phyloP scores from a whole-genome alignment of 2,113 vertebrate species.

The Pseudonaja textilis region DNA sequence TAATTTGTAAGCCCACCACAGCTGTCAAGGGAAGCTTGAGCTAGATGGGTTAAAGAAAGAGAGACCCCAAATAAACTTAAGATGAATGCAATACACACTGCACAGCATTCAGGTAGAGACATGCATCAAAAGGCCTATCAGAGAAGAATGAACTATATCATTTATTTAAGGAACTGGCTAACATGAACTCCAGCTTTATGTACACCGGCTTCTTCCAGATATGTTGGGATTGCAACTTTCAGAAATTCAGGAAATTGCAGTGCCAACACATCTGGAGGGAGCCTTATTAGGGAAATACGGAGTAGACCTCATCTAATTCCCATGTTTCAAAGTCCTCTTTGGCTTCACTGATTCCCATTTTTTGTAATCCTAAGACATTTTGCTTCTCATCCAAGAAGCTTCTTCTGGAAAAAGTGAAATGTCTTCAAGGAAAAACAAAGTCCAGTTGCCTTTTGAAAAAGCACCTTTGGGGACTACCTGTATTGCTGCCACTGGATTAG shows the following conservation, averaged over 20 bases:
- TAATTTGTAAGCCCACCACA: slow-evolving; percentile 34
- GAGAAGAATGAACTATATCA: background rate
- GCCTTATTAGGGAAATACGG: background rate
- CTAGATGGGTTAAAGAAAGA: background rate
- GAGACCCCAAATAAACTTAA: slow-evolving; percentile 22
- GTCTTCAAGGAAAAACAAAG: background rate
- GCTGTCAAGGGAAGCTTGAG: slow-evolving; percentile 18
- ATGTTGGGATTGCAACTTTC: background rate
- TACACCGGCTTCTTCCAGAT: background rate
- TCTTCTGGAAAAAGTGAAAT: background rate
- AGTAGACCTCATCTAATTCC: background rate
- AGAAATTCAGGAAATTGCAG: background rate
- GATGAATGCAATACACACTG: background rate
- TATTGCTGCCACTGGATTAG: background rate
- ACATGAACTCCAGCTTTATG: background rate
- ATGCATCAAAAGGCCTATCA: background rate
- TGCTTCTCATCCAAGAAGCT: background rate
- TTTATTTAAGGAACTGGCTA: background rate
- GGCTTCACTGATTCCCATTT: background rate
- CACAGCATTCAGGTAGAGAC: slow-evolving; percentile 2
- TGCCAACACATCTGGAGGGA: background rate
- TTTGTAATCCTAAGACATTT: background rate
- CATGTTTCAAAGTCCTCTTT: background rate
- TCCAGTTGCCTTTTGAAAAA: no score
- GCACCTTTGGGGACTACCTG: background rate